Evolutionary conservation across 2,888 invertebrate genomes (phyloP).

Genomic region (Prosopocoilus inquinatus): DNA sequence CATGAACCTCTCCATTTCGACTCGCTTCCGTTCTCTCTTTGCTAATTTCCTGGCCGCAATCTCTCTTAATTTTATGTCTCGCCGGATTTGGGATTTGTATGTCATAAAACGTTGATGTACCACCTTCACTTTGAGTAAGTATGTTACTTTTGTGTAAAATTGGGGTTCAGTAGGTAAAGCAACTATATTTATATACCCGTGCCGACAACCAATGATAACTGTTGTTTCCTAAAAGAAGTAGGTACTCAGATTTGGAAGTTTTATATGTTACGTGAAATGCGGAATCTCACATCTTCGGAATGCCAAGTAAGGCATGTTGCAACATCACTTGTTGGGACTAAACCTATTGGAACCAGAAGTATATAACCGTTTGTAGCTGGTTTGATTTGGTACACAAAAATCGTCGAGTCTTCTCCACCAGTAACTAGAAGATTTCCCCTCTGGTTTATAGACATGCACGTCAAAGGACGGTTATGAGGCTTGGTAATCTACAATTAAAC

Average conservation of each 20-base stretch:
- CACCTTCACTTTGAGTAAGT: slow-evolving; percentile 44
- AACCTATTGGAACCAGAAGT: slow-evolving; percentile 64
- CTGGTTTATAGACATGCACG: slow-evolving; percentile 60
- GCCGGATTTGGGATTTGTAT: slow-evolving; percentile 59
- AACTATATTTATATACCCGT: slow-evolving; percentile 58
- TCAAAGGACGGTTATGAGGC: slow-evolving; percentile 66
- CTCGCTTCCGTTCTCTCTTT: slow-evolving; percentile 54
- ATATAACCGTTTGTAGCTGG: slow-evolving; percentile 43
- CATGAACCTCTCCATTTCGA: slow-evolving; percentile 59
- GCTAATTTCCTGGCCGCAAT: slow-evolving; percentile 54
- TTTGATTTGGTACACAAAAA: slow-evolving; percentile 63
- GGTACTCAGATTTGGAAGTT: not conserved
- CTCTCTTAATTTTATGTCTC: slow-evolving; percentile 59
- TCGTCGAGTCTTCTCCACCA: slow-evolving; percentile 64
- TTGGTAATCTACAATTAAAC: slow-evolving; percentile 56
- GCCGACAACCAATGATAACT: slow-evolving; percentile 56
- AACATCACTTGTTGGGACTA: slow-evolving; percentile 60
- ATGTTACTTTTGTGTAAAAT: slow-evolving; percentile 52
- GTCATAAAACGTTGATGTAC: slow-evolving; percentile 55
- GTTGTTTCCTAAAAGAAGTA: slow-evolving; percentile 44
- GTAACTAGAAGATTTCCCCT: slow-evolving; percentile 61
- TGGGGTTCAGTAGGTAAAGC: slow-evolving; percentile 50
- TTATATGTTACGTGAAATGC: not conserved
- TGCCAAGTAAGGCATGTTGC: slow-evolving; percentile 71
- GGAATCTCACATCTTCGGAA: slow-evolving; percentile 51